A percentile compares a stretch with the other conserved stretches of the same genome.
phyloP scores from a whole-genome alignment of 2,888 invertebrate species.

The Zhuqinia jingwanae region DNA sequence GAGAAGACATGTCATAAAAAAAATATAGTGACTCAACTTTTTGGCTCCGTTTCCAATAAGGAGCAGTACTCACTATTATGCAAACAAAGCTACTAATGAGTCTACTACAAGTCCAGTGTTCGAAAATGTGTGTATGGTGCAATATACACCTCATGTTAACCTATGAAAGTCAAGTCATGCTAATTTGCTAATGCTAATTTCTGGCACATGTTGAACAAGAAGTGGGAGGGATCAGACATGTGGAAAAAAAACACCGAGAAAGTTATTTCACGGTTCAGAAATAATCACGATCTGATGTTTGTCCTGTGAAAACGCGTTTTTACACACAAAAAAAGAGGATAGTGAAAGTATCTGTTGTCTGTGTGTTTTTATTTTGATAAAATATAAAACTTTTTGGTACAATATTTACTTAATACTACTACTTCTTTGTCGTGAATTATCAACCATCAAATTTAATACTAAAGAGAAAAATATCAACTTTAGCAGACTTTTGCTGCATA shows the following conservation, averaged over 20 bases:
- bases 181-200: background rate
- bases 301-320: too few species aligned
- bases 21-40: slow-evolving; percentile 26
- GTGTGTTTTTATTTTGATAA: too few species aligned
- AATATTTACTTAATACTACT: too few species aligned
- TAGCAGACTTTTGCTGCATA: too few species aligned
- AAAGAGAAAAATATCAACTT: too few species aligned
- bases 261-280: slow-evolving; percentile 12
- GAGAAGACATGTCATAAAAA: background rate
- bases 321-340: background rate
- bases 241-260: background rate
- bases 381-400: too few species aligned
- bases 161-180: too few species aligned
- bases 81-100: slow-evolving; percentile 28
- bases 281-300: too few species aligned
- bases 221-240: background rate
- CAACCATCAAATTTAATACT: too few species aligned
- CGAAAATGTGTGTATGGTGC: background rate
- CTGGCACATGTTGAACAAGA: background rate
- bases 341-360: background rate
- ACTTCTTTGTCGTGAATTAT: too few species aligned
- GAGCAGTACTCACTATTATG: background rate
- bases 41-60: slow-evolving; percentile 11
- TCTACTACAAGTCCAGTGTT: background rate
- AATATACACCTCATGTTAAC: too few species aligned